phyloP scores from a whole-genome alignment of 53 echinoderm and acorn worm species.

The Paelopatides confundens region DNA sequence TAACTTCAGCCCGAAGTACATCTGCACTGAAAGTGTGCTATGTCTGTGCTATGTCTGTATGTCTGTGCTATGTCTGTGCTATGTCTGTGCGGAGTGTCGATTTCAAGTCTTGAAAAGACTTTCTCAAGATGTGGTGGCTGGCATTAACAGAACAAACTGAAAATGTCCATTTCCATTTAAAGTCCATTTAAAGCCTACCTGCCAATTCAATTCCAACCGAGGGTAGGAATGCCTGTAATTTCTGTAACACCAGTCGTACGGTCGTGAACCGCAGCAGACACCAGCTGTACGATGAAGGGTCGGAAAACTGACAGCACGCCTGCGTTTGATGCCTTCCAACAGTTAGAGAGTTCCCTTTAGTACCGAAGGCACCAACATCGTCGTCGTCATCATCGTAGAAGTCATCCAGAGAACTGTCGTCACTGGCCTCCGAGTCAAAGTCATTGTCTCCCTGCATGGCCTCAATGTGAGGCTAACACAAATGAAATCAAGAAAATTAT shows the following conservation, averaged over 20 bases:
- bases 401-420: conserved; percentile 83
- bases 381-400: conserved; percentile 63
- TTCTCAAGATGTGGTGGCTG: too few relatives aligned
- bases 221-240: conserved; percentile 85
- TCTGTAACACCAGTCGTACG: conserved; percentile 78
- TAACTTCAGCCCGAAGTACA: too few relatives aligned
- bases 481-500: neutral
- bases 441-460: conserved; percentile 76
- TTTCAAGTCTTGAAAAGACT: too few relatives aligned
- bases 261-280: conserved; percentile 94
- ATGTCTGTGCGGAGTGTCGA: too few relatives aligned
- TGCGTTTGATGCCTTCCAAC: conserved; percentile 55
- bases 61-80: too few relatives aligned
- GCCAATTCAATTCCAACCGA: conserved; percentile 90
- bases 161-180: too few relatives aligned
- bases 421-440: conserved; percentile 96
- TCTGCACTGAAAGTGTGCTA: too few relatives aligned
- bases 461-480: conserved; percentile 78
- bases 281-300: conserved; percentile 96
- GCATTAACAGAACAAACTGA: too few relatives aligned
- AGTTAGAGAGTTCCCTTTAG: conserved; percentile 36
- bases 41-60: too few relatives aligned
- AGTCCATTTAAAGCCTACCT: too few relatives aligned
- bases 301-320: conserved; percentile 59
- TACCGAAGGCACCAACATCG: conserved; percentile 54